A percentile compares a stretch with the other conserved stretches of the same genome.
phyloP scores from a whole-genome alignment of 2,888 invertebrate genomes.

The Apamea monoglypha region DNA sequence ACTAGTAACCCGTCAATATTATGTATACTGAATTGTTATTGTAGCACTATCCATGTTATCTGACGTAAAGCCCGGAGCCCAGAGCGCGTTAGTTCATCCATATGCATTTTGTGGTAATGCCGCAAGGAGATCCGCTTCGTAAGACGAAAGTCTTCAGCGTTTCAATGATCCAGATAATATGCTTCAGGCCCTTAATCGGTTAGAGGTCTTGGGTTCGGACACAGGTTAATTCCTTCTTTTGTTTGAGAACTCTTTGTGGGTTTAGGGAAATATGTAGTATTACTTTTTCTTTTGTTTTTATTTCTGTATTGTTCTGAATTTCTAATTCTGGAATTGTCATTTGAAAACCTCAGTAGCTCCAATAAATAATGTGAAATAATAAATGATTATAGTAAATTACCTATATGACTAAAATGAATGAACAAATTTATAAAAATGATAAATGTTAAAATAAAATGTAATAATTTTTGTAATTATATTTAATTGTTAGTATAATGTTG shows the following conservation, averaged over 20 bases:
- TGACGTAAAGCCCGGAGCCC: slow-evolving; percentile 38
- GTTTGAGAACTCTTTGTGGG: background rate
- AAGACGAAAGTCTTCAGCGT: slow-evolving; percentile 38
- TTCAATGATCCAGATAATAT: slow-evolving; percentile 42
- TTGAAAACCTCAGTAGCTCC: background rate
- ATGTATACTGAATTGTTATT: slow-evolving; percentile 53
- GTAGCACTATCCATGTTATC: slow-evolving; percentile 44
- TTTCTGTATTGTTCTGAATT: background rate
- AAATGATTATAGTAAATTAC: no score
- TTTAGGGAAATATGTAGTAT: background rate
- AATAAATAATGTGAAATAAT: no score
- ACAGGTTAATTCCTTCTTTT: background rate
- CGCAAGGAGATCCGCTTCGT: slow-evolving; percentile 37
- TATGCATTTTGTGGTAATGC: slow-evolving; percentile 50
- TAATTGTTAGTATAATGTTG: no score
- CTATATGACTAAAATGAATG: no score
- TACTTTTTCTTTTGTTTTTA: background rate
- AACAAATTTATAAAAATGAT: no score
- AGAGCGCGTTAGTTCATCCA: slow-evolving; percentile 44
- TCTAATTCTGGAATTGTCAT: background rate
- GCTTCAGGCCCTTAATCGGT: background rate
- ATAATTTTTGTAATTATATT: no score
- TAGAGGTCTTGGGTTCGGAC: background rate
- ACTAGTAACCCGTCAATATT: slow-evolving; percentile 46
- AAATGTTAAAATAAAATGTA: no score